Base-by-base conservation (phyloP, 2,113 vertebrate genomes). In the Apodemus speciosus region DNA sequence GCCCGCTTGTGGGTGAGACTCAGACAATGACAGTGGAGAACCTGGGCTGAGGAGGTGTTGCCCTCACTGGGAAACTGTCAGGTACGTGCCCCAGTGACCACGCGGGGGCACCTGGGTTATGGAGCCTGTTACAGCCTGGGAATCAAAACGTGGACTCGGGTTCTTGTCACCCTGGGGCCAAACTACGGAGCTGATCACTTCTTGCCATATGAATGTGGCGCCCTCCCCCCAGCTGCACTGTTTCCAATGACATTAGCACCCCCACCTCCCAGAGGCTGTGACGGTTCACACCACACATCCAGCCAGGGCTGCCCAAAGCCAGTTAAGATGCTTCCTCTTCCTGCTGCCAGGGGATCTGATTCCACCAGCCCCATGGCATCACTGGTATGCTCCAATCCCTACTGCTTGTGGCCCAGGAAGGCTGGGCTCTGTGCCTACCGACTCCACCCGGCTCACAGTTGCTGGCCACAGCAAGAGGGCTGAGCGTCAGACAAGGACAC, bases 1-100 rank as follows among this genome's bases (percentile, higher is more conserved):
- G 46, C 1, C 30, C 40, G 83, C 30, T 25, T 0, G 5, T 4
- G 6, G 6, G 14, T 0, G 13, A 2, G 51, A 40, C 27, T 56
- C n/a, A 0, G 0, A 8, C 23, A 1, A 53, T 27, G 79, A 51
- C 0, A 1, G 58, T 0, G 20, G 71, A 73, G 49, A 68, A 16
- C 8, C 16, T 2, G 3, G 38, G 79, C 16, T 1, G 1, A 35
- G 30, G 43, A 0, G 51, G 21, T 0, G 25, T n/a, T 16, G 27
- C 27, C 7, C 32, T 89, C 76, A 13, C 66, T 3, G 40, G 20
- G 51, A 51, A 75, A 49, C 6, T 25, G 38, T 38, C 0, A 1
- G 69, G 30, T 14, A 76, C 58, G 13, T 2, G 9, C 25, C 27
- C 35, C 30, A 1, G 6, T 53, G 27, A 40, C 13, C 0, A 27